These are phyloP conservation scores for Philopotamus ludificatus DNA, from an alignment of 1,140 invertebrate species.

Conservation along the genomic window DNA sequence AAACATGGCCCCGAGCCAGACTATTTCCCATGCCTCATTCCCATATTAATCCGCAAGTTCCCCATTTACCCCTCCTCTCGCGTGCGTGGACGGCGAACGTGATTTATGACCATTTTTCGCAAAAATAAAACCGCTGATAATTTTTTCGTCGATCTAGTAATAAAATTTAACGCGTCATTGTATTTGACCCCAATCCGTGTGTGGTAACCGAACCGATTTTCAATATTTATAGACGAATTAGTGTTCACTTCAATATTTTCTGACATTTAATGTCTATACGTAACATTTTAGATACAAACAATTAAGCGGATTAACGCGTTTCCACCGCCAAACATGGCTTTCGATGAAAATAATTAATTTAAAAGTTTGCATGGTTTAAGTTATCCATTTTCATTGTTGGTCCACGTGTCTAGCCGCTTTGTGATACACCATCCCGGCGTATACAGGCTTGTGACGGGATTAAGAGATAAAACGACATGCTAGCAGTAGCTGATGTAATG, in stretches of 20 bases:
- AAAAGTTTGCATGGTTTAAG: too few relatives aligned
- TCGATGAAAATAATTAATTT: too few relatives aligned
- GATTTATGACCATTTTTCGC: background rate
- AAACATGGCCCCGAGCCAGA: slow-evolving; percentile 22
- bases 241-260: too few relatives aligned
- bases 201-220: too few relatives aligned
- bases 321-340: background rate
- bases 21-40: slow-evolving; percentile 22
- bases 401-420: too few relatives aligned
- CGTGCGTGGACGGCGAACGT: background rate
- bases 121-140: background rate
- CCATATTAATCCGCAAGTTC: too few relatives aligned
- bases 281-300: too few relatives aligned
- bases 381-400: background rate
- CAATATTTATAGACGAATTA: too few relatives aligned
- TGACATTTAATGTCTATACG: too few relatives aligned
- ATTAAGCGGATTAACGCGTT: background rate
- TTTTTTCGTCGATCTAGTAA: background rate
- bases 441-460: slow-evolving; percentile 8
- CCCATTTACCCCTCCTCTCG: too few relatives aligned
- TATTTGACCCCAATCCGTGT: too few relatives aligned
- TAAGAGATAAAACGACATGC: slow-evolving; percentile 18
- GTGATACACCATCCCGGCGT: background rate
- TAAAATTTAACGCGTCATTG: background rate
- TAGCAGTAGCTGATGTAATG: slow-evolving; percentile 8